Percentiles rank a stretch among this genome's conserved stretches.
Evolutionary conservation across 2,888 invertebrate genomes (phyloP).

Genomic region (Drosophila meridiana): DNA sequence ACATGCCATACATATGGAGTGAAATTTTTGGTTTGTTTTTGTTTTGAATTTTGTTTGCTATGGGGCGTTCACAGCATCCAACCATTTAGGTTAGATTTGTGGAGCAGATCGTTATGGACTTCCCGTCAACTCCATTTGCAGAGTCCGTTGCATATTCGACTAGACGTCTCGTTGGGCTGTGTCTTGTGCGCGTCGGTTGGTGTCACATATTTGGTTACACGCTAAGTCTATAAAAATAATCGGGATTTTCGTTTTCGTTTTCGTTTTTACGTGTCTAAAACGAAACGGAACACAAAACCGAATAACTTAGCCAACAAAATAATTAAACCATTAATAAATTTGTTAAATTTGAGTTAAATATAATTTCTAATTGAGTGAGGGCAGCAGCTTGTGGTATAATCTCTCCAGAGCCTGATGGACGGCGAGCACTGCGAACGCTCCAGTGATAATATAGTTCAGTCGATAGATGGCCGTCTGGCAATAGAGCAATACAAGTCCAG

Average conservation of each 20-base stretch:
- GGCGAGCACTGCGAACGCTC: constrained; percentile 55
- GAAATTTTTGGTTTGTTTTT: neutral
- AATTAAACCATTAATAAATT: too few relatives aligned
- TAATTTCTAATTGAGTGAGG: neutral
- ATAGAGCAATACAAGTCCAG: constrained; percentile 87
- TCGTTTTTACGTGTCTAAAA: neutral
- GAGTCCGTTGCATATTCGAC: constrained; percentile 1
- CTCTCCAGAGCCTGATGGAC: constrained; percentile 51
- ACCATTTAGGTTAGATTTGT: constrained; percentile 49
- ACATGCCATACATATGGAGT: constrained; percentile 55
- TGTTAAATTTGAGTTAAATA: too few relatives aligned
- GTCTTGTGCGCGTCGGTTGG: neutral
- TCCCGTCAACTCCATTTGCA: constrained; percentile 55
- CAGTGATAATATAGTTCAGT: constrained; percentile 87
- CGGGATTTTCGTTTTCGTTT: neutral
- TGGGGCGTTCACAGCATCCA: constrained; percentile 20
- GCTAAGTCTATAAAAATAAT: neutral
- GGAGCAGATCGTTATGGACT: constrained; percentile 58
- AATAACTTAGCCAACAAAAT: neutral
- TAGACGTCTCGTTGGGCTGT: neutral
- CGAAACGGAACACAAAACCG: neutral
- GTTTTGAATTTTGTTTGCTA: neutral
- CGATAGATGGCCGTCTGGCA: constrained; percentile 88
- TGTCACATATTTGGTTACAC: neutral
- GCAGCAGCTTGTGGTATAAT: constrained; percentile 17